Percentiles rank a stretch among this genome's conserved stretches.
These are phyloP conservation scores for Aquatica leii DNA, from an alignment of 2,888 invertebrate genomes.

Conservation along the genomic window DNA sequence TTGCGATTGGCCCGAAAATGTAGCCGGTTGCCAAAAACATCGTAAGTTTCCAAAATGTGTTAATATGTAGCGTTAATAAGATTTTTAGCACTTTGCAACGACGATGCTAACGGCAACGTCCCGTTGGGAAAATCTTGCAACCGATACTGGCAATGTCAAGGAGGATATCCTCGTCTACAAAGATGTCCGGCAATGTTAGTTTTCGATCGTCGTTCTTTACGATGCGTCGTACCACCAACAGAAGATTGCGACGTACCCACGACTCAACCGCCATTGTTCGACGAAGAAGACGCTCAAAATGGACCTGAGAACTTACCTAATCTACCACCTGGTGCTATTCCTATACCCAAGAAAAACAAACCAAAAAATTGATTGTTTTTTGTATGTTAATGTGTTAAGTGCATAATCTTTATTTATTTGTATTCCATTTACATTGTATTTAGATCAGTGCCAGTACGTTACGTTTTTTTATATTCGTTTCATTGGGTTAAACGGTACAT, in stretches of 20 bases:
- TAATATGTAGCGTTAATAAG: background rate
- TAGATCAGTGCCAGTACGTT: slow-evolving; percentile 32
- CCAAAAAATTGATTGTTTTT: slow-evolving; percentile 28
- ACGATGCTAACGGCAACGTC: slow-evolving; percentile 90
- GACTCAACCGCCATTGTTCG: slow-evolving; percentile 72
- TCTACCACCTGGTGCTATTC: slow-evolving; percentile 59
- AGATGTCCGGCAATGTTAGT: slow-evolving; percentile 91
- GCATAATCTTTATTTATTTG: slow-evolving; percentile 20
- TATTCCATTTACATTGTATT: slow-evolving; percentile 5
- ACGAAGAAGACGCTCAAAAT: slow-evolving; percentile 61
- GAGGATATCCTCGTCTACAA: slow-evolving; percentile 90
- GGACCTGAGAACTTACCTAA: slow-evolving; percentile 58
- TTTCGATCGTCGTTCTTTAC: slow-evolving; percentile 80
- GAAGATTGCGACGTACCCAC: slow-evolving; percentile 89
- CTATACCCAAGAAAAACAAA: slow-evolving; percentile 54
- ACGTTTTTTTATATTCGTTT: background rate
- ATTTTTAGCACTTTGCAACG: slow-evolving; percentile 84
- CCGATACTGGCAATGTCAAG: slow-evolving; percentile 94
- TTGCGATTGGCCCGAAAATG: slow-evolving; percentile 94
- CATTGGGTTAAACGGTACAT: background rate
- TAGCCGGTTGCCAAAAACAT: slow-evolving; percentile 92
- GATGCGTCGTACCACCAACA: slow-evolving; percentile 89
- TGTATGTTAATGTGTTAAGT: slow-evolving; percentile 5
- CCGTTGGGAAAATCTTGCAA: slow-evolving; percentile 92
- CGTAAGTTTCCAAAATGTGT: slow-evolving; percentile 69